Evolutionary conservation across 1,140 invertebrate species (phyloP).

Genomic region (Frieseomelitta varia): DNA sequence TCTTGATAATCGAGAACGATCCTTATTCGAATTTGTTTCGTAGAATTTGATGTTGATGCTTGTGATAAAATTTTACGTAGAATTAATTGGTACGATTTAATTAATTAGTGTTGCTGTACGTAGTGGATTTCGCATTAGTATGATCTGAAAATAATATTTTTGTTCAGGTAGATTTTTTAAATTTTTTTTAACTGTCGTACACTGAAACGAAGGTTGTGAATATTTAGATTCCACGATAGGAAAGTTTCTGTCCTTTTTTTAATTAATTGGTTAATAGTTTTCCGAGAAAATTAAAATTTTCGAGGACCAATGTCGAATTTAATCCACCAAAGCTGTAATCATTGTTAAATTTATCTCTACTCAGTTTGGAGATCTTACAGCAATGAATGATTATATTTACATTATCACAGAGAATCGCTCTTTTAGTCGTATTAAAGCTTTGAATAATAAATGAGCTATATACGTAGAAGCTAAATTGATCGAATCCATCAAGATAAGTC

Average conservation of each 20-base stretch:
- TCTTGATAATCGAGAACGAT: background rate
- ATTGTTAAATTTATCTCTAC: background rate
- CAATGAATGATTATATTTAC: background rate
- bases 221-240: background rate
- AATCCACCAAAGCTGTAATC: background rate
- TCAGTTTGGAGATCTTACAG: background rate
- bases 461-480: too few relatives aligned
- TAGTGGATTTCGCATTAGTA: too few relatives aligned
- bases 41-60: background rate
- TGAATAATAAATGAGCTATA: background rate
- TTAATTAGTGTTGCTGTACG: too few relatives aligned
- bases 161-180: background rate
- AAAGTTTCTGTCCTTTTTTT: background rate
- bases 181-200: too few relatives aligned
- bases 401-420: too few relatives aligned
- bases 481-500: too few relatives aligned
- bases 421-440: background rate
- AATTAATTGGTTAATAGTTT: background rate
- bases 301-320: background rate
- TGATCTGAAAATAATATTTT: background rate
- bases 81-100: too few relatives aligned
- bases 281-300: too few relatives aligned
- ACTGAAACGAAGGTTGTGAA: background rate
- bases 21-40: background rate
- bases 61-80: too few relatives aligned